phyloP scores from a whole-genome alignment of 2,797 vertebrate species.

The Catamblyrhynchus diadema region DNA sequence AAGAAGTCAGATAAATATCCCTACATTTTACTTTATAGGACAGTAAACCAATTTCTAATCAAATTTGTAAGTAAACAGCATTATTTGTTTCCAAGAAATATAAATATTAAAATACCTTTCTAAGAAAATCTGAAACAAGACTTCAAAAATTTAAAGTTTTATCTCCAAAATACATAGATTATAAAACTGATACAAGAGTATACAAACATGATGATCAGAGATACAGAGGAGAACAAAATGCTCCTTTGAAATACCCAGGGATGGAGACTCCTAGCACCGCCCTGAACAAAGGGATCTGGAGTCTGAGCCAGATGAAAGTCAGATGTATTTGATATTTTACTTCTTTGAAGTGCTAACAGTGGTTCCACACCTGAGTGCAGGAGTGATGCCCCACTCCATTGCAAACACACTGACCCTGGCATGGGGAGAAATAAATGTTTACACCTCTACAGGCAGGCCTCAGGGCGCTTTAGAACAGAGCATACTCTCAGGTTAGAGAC shows the following conservation, averaged over 20 bases:
- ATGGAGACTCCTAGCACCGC: not conserved
- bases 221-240: not conserved
- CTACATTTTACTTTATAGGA: slow-evolving; percentile 1
- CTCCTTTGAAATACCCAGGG: not conserved
- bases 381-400: not conserved
- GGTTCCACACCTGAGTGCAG: not conserved
- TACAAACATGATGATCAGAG: not conserved
- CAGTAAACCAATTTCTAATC: slow-evolving; percentile 41
- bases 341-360: not conserved
- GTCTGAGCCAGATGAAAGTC: not conserved
- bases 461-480: not conserved
- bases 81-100: slow-evolving; percentile 27
- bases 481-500: not conserved
- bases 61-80: slow-evolving; percentile 19
- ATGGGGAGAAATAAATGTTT: not conserved
- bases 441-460: not conserved
- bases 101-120: not conserved
- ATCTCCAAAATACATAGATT: not conserved
- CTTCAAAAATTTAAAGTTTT: not conserved
- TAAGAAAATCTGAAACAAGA: not conserved
- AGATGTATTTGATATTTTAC: not conserved
- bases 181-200: fast-evolving
- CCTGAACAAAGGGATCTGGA: not conserved
- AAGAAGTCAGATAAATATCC: slow-evolving; percentile 35
- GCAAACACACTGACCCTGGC: fast-evolving